Base-by-base conservation (phyloP, 1,140 invertebrate species). In the Drosophila fuyamai region DNA sequence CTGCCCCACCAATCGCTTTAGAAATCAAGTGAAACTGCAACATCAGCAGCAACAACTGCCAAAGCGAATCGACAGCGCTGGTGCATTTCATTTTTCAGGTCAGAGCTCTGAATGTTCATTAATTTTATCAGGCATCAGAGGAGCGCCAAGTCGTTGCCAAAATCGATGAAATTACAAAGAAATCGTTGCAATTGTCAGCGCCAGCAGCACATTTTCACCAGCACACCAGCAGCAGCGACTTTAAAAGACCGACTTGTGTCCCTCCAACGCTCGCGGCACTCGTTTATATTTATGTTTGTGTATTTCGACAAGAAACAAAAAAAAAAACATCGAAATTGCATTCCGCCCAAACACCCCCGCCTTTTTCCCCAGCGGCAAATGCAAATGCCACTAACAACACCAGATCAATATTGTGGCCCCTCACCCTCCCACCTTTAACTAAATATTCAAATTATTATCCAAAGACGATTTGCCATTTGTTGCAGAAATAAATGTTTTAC, bases 31-130 rank as follows among this genome's bases (percentile, higher is more conserved):
- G 38, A 27, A 81, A 81, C 70, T 79, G 13, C 61, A 72, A 35
- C 54, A 75, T 13, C 57, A 67, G 9, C 23, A 48, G 51, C 44
- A 63, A 36, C 41, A 47, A 35, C 51, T 60, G 47, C 40, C 53
- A 23, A 13, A 23, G 46, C 18, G 23, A 48, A 46, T 40, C 53
- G 18, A 36, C 60, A 38, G 32, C 40, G 32, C 7, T 32, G 54
- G 14, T 59, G 57, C 58, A 76, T 60, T 73, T 65, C 50, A 68
- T 73, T 84, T 80, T 73, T 73, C 62, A 84, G 73, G 67, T 81
- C 73, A 81, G 23, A 77, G 81, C 54, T 68, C 73, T 73, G 67
- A 72, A 85, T 81, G 81, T 81, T 85, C 81, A 84, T 84, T 84
- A 84, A 84, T 84, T 74, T 77, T 76, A 79, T 83, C 76, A 50